Base-by-base conservation (phyloP, 2,888 invertebrate species). In the Orthosia incerta region DNA sequence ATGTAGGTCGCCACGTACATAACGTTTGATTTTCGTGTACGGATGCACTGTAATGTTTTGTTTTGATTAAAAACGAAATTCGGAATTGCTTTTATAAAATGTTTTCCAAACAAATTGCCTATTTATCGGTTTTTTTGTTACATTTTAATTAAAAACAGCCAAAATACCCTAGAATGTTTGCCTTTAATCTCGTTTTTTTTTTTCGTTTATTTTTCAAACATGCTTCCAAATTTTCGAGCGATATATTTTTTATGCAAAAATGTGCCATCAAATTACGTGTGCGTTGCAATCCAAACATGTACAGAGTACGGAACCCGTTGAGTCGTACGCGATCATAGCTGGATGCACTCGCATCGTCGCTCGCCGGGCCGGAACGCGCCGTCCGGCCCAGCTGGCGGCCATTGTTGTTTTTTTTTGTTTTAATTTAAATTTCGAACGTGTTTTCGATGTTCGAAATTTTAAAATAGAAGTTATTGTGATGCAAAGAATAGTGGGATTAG, bases 311-410 rank as follows among this genome's bases (percentile, higher is more conserved):
- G 70, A 76, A 65, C 80, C 78, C 80, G 84, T 76, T 84, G 79
- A 79, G 57, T 74, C 83, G 83, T 79, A 80, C 68, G 76, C 83
- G 85, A 88, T 89, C 86, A 91, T 88, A 90, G 82, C 82, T 83
- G 84, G 85, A 82, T 92, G 92, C 90, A 89, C 87, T 88, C 87
- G 86, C 88, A 87, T 89, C 90, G 89, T 88, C 89, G 88, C 85
- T 84, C 91, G 87, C 74, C 87, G 87, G 88, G 76, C 89, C 89
- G 93, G 89, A 91, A 92, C 89, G 88, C 85, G 87, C 87, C 87
- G 89, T 86, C 89, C 86, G 87, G 81, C 79, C 80, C 88, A 87
- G 87, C 86, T 88, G 91, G 79, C 86, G 77, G 80, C 83, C 82
- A 78, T 82, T 86, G 84, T 80, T 69, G 46, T 75, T 71, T 82